A percentile compares a stretch with the other conserved stretches of the same genome.
phyloP scores from a whole-genome alignment of 1,140 invertebrate species.

The Nylanderia fulva region DNA sequence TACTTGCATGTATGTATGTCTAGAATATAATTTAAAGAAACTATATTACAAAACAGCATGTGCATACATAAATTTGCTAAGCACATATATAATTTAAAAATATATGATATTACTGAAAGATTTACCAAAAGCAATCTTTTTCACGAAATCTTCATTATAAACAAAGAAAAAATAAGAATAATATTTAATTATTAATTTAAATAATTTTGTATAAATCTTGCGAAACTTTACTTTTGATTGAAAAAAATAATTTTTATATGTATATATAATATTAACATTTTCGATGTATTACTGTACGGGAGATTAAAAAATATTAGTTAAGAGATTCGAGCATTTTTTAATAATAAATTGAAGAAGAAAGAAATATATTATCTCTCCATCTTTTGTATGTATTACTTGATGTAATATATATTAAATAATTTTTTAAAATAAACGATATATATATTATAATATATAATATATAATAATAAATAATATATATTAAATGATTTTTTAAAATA shows the following conservation, averaged over 20 bases:
- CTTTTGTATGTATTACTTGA: background rate
- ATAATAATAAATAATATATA: too few relatives aligned
- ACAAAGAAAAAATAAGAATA: background rate
- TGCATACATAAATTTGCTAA: background rate
- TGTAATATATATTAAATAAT: background rate
- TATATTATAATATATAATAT: too few relatives aligned
- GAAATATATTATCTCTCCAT: background rate
- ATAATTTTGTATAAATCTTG: background rate
- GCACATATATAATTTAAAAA: background rate
- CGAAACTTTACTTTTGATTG: background rate
- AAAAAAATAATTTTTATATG: background rate
- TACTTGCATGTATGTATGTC: background rate
- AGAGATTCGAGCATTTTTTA: background rate
- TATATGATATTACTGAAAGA: background rate
- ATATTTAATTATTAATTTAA: background rate
- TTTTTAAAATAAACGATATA: too few relatives aligned
- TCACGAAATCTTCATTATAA: background rate
- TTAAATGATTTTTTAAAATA: background rate
- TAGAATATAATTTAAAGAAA: background rate
- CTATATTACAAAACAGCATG: background rate
- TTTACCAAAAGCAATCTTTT: background rate
- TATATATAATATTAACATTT: background rate
- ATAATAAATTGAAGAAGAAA: background rate
- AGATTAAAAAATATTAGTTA: background rate
- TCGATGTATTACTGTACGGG: background rate